Base-by-base conservation (phyloP, 2,888 invertebrate species). In the Rhyacophila evoluta region DNA sequence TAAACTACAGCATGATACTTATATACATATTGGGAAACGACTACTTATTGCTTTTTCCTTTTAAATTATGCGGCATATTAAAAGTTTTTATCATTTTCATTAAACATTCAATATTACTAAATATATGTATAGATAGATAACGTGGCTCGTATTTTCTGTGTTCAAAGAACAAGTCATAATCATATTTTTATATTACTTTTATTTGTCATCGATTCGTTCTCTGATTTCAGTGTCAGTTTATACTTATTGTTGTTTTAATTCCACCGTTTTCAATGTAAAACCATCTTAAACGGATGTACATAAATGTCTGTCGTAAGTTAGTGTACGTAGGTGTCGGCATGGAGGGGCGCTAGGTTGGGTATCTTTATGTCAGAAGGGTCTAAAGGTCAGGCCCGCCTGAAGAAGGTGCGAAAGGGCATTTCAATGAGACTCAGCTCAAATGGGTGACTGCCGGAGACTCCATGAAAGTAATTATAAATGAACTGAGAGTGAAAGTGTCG, bases 351-450 rank as follows among this genome's bases (percentile, higher is more conserved):
- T 15, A 55, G 55, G 55, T 55, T 55, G 55, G 55, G 25, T 55
- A 55, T 2, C 55, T 55, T 55, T 55, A 19, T 55, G 55, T 55
- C 25, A 25, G 55, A 25, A 55, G 55, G 55, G 55, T 55, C 55
- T 10, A 55, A 55, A 55, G 55, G 55, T 55, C 55, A 55, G 55
- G 55, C 55, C 55, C 25, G 55, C 19, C 55, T 55, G 55, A 55
- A 55, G 55, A 55, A 55, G 55, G 55, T 55, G 55, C 55, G 55
- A 55, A 55, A 55, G 55, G 55, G 55, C 55, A 55, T 55, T 55
- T 55, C 55, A 55, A 55, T 55, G 55, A 55, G 55, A 55, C 19
- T 19, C 19, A 10, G 19, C 10, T 55, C 55, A 15, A 55, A 19
- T 19, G 55, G 55, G 19, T 55, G 55, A 55, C 55, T 55, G 55